These are phyloP conservation scores for Sphyrna mokarran DNA, from an alignment of 2,113 vertebrate species.

Conservation along the genomic window DNA sequence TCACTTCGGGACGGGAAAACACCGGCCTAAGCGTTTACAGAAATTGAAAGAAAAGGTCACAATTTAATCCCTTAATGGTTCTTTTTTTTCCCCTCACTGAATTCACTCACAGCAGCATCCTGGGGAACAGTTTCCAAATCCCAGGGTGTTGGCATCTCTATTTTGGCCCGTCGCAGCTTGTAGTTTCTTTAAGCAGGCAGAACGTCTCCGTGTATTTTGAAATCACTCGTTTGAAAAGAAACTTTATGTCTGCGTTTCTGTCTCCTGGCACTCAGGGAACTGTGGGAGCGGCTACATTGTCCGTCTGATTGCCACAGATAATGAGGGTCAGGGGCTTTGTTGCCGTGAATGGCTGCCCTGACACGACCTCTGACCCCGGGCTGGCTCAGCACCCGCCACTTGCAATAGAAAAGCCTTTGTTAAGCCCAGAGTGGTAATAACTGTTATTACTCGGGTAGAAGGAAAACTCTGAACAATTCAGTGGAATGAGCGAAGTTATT, in stretches of 20 bases:
- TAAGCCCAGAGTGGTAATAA: conserved; percentile 4
- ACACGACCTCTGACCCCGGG: conserved; percentile 13
- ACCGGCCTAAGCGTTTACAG: neutral
- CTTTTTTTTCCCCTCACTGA: neutral
- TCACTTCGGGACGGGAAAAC: too few species aligned
- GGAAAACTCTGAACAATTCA: neutral
- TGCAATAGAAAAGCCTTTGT: conserved; percentile 19
- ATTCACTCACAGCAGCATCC: neutral
- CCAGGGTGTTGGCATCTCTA: too few species aligned
- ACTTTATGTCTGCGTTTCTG: neutral
- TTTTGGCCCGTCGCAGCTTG: neutral
- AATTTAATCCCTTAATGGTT: neutral
- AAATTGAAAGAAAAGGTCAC: neutral
- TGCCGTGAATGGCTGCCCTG: conserved; percentile 1
- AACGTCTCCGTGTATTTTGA: neutral
- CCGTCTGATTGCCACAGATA: conserved; percentile 1
- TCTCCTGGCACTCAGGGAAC: conserved; percentile 7
- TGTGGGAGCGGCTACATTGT: neutral
- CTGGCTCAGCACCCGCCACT: neutral
- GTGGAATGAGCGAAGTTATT: conserved; percentile 11
- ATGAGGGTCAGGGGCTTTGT: conserved; percentile 33
- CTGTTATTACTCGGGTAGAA: conserved; percentile 21
- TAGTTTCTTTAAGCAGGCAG: neutral
- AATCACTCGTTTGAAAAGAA: neutral
- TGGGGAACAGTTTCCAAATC: neutral